Base-by-base conservation (phyloP, 1,140 invertebrate species). In the Carcinoscorpius rotundicauda region DNA sequence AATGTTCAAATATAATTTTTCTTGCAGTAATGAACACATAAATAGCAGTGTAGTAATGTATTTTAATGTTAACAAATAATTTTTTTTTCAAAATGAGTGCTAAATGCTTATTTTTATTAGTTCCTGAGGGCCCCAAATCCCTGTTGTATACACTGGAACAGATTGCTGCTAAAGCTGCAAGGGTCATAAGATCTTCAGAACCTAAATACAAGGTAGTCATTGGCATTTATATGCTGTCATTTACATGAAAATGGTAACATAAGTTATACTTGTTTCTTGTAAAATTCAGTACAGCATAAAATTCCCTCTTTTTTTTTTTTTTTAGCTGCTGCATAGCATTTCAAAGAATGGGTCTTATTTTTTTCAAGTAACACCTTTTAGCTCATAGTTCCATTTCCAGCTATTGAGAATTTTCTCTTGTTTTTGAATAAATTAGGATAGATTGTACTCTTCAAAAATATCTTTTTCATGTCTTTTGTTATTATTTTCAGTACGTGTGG, bases 181-280 rank as follows among this genome's bases (percentile, higher is more conserved):
- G 65, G 57, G 66, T 68, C 3, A 65, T 63, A 57, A 52, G 61
- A 49, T 62, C 50, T 29, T 49, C 60, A 51, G 60, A 62, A 6
- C 63, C 66, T 3, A 67, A 67, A 52, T 67, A 67, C 52, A 63
- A 67, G 58, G 66, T 64, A 11, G 52, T 55, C 29, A 29, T 29
- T 29, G 29, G 29, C 0, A 2, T 29, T 29, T 29, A 29, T 29
- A 29, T 29, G 29, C 29, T 29, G 2, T 29, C 29, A 29, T 29
- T 29, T 29, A 29, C 29, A 29, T 29, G 29, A 29, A 29, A 29
- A 29, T 29, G 29, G 29, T 29, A 29, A 29, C 2, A 29, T 29
- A 29, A 29, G 29, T 29, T 10, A 51, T 58, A 11, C 51, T 5
- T 1, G 60, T 48, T 51, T 60, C n/a, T 64, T 63, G 10, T 52